These are phyloP conservation scores for Struthidea cinerea DNA, from an alignment of 2,113 vertebrate species.

Conservation along the genomic window DNA sequence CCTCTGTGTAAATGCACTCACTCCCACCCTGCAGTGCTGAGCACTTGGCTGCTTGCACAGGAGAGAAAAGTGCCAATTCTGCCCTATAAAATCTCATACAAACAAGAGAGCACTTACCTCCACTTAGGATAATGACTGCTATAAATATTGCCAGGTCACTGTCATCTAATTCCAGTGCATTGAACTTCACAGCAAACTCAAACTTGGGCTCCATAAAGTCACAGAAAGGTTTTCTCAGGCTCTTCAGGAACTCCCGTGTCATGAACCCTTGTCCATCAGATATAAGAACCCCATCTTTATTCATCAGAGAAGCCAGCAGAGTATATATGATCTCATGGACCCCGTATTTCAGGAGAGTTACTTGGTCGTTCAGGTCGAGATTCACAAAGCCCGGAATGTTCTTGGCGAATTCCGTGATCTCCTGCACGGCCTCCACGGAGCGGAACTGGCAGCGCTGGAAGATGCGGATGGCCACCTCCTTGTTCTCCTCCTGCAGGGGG, in stretches of 20 bases:
- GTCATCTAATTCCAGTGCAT: conserved; percentile 95
- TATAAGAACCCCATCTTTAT: conserved; percentile 95
- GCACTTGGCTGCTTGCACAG: neutral
- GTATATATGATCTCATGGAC: conserved; percentile 97
- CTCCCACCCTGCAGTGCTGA: neutral
- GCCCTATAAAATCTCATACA: neutral
- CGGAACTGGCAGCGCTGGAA: conserved; percentile 95
- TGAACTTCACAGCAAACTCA: conserved; percentile 98
- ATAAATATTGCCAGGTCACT: conserved; percentile 97
- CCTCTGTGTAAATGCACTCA: neutral
- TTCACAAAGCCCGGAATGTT: conserved; percentile 91
- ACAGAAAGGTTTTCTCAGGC: conserved; percentile 91
- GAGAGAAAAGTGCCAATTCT: neutral
- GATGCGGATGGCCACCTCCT: conserved; percentile 92
- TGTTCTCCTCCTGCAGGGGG: conserved; percentile 79
- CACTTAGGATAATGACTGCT: conserved; percentile 96
- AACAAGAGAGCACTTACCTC: conserved; percentile 77
- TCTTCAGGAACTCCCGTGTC: conserved; percentile 97
- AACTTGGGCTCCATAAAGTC: conserved; percentile 99
- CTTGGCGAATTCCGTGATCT: conserved; percentile 97
- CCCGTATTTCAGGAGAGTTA: conserved; percentile 94
- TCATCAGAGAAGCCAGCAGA: conserved; percentile 96
- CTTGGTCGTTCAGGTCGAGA: conserved; percentile 97
- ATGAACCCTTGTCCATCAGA: conserved; percentile 97
- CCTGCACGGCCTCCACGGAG: conserved; percentile 92